Conservation (phyloP, 2,113 vertebrate genomes). For the Microtus ochrogaster region DNA sequence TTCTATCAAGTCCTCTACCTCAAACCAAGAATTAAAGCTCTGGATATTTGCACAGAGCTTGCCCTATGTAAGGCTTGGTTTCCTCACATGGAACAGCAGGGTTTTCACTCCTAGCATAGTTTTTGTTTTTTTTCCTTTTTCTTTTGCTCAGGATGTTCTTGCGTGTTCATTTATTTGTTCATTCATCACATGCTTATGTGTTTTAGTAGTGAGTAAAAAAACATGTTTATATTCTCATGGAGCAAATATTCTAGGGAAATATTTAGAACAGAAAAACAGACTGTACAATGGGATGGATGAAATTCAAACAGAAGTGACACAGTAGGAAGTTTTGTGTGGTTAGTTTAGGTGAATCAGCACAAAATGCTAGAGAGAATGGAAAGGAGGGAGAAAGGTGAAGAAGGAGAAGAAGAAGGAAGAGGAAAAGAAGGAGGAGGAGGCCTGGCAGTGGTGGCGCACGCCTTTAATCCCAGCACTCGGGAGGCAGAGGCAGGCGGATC, state of each 20-base stretch:
- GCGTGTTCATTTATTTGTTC: neutral
- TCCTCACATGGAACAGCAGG: neutral
- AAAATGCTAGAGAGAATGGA: neutral
- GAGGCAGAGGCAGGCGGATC: no score
- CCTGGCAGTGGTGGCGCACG: no score
- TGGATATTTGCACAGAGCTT: slow-evolving; percentile 13
- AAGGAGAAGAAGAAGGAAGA: accelerated
- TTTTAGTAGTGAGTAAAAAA: neutral
- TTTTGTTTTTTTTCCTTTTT: neutral
- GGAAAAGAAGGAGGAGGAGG: no score
- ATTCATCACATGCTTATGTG: neutral
- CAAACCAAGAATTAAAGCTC: neutral
- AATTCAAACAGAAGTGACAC: slow-evolving; percentile 1
- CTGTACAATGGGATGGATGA: neutral
- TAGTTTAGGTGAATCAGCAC: neutral
- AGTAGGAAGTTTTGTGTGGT: neutral
- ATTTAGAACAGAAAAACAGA: slow-evolving; percentile 15
- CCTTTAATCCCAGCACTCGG: no score
- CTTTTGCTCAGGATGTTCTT: neutral
- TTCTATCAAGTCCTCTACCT: neutral
- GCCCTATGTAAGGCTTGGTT: neutral
- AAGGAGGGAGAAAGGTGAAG: neutral
- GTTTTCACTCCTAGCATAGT: neutral
- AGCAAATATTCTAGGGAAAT: neutral
- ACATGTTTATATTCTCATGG: neutral